Evolutionary conservation across 1,140 invertebrate genomes (phyloP), one percentile per base, ranked within the genome.

Genomic region (Drosophila nigromelanica): DNA sequence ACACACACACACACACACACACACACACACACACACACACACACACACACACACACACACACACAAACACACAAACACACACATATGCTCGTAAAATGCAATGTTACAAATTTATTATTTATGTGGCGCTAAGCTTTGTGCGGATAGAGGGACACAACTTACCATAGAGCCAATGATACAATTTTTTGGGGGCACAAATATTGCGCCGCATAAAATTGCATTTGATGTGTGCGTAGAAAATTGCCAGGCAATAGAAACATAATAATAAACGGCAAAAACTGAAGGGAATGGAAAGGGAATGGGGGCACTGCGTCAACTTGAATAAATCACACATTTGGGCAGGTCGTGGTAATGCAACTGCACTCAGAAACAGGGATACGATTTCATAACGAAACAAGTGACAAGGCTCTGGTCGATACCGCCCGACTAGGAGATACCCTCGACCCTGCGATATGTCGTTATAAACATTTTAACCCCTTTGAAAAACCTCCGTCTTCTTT

Each of bases 21-120:
- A n/a, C 67, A 73, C 48, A 76, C 51, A 70, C 63, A 66, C 33
- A 27, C 11, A 58, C 54, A 58, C 21, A 52, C 51, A 52, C 14
- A 69, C 27, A 50, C 33, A 75, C 24, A n/a, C n/a, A n/a, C n/a
- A n/a, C n/a, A n/a, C n/a, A n/a, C n/a, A n/a, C n/a, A n/a, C n/a
- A n/a, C n/a, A n/a, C n/a, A n/a, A n/a, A n/a, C n/a, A n/a, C n/a
- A n/a, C n/a, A n/a, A n/a, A n/a, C n/a, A n/a, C n/a, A 55, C 24
- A 61, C 27, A 63, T 37, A 66, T 48, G 58, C 39, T 66, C 73
- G 27, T 69, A 74, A 80, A 85, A 85, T 80, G 77, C 81, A 76
- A 85, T 78, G 81, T 64, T 86, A 76, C 80, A 86, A 80, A 85
- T 86, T 80, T 85, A 85, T 85, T 85, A 85, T 85, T 85, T 85